Conservation (phyloP, 2,888 invertebrate species). For the Acronicta psi region DNA sequence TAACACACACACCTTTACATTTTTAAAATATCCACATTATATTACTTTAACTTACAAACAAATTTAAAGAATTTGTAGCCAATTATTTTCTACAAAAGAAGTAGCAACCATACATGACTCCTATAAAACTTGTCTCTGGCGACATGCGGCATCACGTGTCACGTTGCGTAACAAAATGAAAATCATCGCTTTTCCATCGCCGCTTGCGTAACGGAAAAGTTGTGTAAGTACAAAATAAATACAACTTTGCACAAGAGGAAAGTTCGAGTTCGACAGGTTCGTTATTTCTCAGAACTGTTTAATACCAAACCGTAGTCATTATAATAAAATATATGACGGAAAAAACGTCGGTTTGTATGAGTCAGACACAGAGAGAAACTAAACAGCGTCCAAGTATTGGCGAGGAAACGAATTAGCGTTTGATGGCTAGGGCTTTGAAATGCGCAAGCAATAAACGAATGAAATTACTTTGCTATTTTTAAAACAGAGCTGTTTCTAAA, state of each 20-base stretch:
- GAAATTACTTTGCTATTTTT: constrained; percentile 20
- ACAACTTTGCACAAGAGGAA: constrained; percentile 64
- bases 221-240: constrained; percentile 63
- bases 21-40: background rate
- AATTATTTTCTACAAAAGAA: constrained; percentile 21
- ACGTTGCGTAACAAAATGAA: constrained; percentile 70
- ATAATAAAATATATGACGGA: constrained; percentile 62
- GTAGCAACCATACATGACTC: constrained; percentile 49
- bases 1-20: constrained; percentile 6
- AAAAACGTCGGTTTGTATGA: constrained; percentile 61
- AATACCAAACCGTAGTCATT: constrained; percentile 62
- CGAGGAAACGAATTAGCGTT: constrained; percentile 36
- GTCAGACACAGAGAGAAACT: constrained; percentile 60
- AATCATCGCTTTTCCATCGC: constrained; percentile 62
- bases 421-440: constrained; percentile 32
- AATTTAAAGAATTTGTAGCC: background rate
- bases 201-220: constrained; percentile 67
- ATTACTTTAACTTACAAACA: background rate
- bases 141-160: constrained; percentile 52
- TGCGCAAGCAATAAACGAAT: constrained; percentile 15
- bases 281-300: constrained; percentile 65
- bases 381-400: constrained; percentile 23
- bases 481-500: constrained; percentile 9
- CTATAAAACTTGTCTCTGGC: constrained; percentile 49
- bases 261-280: constrained; percentile 58